A percentile compares a stretch with the other conserved stretches of the same genome.
Conservation (phyloP, 2,113 vertebrate species). For the Oophaga pumilio region DNA sequence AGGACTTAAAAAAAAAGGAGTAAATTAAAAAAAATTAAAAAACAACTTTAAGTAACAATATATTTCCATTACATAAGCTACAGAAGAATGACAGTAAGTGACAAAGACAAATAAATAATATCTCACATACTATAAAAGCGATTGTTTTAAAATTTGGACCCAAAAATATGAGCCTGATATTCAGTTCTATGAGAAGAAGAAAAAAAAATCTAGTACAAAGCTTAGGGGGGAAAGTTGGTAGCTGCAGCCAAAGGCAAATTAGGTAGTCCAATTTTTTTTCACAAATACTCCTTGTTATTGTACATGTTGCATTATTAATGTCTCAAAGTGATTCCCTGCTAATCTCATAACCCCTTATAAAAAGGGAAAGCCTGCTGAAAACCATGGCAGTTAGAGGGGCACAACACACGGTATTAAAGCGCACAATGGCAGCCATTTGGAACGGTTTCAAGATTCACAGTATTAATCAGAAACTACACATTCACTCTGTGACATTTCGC, state of each 20-base stretch:
- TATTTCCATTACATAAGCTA: conserved; percentile 65
- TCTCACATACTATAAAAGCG: not conserved
- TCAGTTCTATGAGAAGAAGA: not conserved
- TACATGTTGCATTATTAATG: conserved; percentile 54
- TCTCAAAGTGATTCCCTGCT: conserved; percentile 57
- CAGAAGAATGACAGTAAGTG: conserved; percentile 59
- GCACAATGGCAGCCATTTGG: conserved; percentile 57
- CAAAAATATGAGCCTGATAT: not conserved
- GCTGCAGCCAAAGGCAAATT: conserved; percentile 23
- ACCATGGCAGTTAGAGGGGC: conserved; percentile 47
- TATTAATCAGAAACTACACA: conserved; percentile 54
- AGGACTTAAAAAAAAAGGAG: not conserved
- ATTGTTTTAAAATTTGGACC: conserved; percentile 46
- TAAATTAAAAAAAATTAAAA: not conserved
- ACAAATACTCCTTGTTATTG: conserved; percentile 52
- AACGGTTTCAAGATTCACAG: conserved; percentile 58
- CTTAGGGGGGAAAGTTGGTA: conserved; percentile 10
- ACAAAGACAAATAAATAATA: conserved; percentile 29
- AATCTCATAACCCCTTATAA: conserved; percentile 54
- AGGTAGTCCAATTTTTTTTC: conserved; percentile 35
- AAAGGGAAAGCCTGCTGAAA: conserved; percentile 54
- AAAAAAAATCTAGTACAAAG: not conserved
- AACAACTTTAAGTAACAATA: conserved; percentile 54
- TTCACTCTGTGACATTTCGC: conserved; percentile 54
- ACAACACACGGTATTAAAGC: conserved; percentile 55